phyloP scores from a whole-genome alignment of 2,888 invertebrate genomes.

The Drosophila greeni region DNA sequence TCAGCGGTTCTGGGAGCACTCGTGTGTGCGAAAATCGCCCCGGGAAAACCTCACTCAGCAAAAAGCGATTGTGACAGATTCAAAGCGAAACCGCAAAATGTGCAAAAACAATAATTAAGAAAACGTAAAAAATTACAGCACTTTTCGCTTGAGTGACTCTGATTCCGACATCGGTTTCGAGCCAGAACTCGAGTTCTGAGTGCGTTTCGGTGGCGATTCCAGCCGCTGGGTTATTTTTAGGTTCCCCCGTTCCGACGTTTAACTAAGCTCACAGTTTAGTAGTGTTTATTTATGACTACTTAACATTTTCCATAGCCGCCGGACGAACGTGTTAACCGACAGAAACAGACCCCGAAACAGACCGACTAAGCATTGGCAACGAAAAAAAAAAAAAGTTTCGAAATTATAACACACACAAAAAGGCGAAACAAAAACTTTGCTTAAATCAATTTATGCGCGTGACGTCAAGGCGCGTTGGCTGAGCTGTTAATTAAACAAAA shows the following conservation, averaged over 20 bases:
- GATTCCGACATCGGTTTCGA: not conserved
- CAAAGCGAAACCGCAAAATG: conserved; percentile 30
- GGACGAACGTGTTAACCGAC: conserved; percentile 60
- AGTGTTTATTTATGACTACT: conserved; percentile 70
- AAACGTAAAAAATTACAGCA: conserved; percentile 54
- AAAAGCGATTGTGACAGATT: conserved; percentile 41
- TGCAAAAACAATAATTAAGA: conserved; percentile 44
- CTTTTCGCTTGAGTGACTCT: conserved; percentile 38
- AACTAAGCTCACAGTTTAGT: conserved; percentile 61
- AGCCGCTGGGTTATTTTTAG: conserved; percentile 22
- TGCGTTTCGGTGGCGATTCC: conserved; percentile 33
- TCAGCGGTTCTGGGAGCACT: conserved; percentile 5
- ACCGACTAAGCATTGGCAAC: conserved; percentile 15
- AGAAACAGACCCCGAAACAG: conserved; percentile 31
- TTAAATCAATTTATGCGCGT: conserved; percentile 62
- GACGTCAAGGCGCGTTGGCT: conserved; percentile 56
- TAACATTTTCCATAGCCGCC: conserved; percentile 51
- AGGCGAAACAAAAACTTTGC: conserved; percentile 25
- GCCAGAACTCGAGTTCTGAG: not conserved
- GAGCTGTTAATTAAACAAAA: conserved; percentile 63
- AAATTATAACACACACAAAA: conserved; percentile 22
- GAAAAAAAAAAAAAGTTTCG: conserved; percentile 3
- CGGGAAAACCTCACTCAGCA: conserved; percentile 15
- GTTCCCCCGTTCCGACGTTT: conserved; percentile 47
- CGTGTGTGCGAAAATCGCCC: conserved; percentile 19